A percentile compares a stretch with the other conserved stretches of the same genome.
phyloP scores from a whole-genome alignment of 2,888 invertebrate species.

The Myopa testacea region DNA sequence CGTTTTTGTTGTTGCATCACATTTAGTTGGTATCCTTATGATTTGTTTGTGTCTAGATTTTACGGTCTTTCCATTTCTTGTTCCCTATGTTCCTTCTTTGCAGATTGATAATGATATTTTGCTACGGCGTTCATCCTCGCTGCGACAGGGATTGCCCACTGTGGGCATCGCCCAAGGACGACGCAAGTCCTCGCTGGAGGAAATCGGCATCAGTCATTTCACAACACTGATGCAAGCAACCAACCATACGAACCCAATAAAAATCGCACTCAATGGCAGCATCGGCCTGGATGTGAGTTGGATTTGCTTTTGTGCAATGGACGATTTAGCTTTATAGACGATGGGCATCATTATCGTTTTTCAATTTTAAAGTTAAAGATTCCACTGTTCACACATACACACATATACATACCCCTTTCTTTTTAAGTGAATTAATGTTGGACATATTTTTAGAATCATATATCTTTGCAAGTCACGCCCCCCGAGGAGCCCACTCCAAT shows the following conservation, averaged over 20 bases:
- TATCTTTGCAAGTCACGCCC: slow-evolving; percentile 73
- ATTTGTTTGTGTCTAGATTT: background rate
- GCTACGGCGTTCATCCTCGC: slow-evolving; percentile 83
- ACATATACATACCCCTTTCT: background rate
- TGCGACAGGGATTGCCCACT: slow-evolving; percentile 83
- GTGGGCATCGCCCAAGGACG: slow-evolving; percentile 71
- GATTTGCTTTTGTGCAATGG: too few species aligned
- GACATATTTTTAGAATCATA: slow-evolving; percentile 57
- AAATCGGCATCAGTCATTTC: slow-evolving; percentile 86
- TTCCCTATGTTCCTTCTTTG: slow-evolving; percentile 41
- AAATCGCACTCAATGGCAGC: slow-evolving; percentile 86
- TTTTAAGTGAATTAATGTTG: background rate
- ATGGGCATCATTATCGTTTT: too few species aligned
- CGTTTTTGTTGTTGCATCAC: slow-evolving; percentile 9
- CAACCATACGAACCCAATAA: slow-evolving; percentile 81
- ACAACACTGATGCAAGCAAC: slow-evolving; percentile 76
- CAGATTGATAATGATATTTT: slow-evolving; percentile 83
- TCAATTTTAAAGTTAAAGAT: too few species aligned
- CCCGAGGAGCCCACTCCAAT: slow-evolving; percentile 73
- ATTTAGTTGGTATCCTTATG: background rate
- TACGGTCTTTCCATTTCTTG: slow-evolving; percentile 6
- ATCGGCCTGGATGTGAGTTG: slow-evolving; percentile 79
- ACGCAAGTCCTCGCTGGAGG: slow-evolving; percentile 86
- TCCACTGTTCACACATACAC: too few species aligned
- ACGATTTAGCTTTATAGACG: too few species aligned